Evolutionary conservation across 2,797 vertebrate genomes (phyloP).

Genomic region (Scomberomorus guttatus): DNA sequence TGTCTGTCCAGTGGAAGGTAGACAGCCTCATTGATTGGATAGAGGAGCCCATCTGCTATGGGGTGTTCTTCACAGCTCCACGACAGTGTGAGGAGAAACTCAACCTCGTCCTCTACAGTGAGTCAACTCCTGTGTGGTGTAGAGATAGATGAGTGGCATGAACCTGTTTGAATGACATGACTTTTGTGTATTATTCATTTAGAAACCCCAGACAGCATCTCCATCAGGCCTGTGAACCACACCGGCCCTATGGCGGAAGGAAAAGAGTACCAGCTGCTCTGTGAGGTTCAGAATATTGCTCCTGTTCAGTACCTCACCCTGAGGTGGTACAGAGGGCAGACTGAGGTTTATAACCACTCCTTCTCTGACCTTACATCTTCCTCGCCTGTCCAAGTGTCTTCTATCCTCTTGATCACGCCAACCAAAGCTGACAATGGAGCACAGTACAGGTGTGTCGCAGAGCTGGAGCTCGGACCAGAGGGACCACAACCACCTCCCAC

Average conservation of each 20-base stretch:
- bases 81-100: conserved; percentile 89
- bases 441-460: conserved; percentile 82
- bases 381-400: conserved; percentile 87
- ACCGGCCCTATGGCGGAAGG: conserved; percentile 85
- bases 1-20: conserved; percentile 85
- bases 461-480: conserved; percentile 81
- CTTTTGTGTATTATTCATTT: conserved; percentile 28
- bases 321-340: conserved; percentile 85
- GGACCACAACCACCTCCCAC: conserved; percentile 77
- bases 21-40: conserved; percentile 89
- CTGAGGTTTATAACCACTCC: conserved; percentile 86
- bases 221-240: conserved; percentile 84
- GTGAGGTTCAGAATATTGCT: conserved; percentile 89
- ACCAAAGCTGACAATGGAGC: conserved; percentile 79
- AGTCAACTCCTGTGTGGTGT: conserved; percentile 59
- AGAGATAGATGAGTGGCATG: not conserved
- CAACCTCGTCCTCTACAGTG: conserved; percentile 88
- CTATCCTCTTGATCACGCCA: conserved; percentile 83
- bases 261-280: conserved; percentile 86
- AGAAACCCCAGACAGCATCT: conserved; percentile 87
- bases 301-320: conserved; percentile 88
- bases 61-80: conserved; percentile 88
- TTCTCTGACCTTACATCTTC: conserved; percentile 85
- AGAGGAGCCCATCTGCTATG: conserved; percentile 89
- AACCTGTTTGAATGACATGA: conserved; percentile 23